phyloP scores from a whole-genome alignment of 2,888 invertebrate genomes.

The Acanthopleura granulata region DNA sequence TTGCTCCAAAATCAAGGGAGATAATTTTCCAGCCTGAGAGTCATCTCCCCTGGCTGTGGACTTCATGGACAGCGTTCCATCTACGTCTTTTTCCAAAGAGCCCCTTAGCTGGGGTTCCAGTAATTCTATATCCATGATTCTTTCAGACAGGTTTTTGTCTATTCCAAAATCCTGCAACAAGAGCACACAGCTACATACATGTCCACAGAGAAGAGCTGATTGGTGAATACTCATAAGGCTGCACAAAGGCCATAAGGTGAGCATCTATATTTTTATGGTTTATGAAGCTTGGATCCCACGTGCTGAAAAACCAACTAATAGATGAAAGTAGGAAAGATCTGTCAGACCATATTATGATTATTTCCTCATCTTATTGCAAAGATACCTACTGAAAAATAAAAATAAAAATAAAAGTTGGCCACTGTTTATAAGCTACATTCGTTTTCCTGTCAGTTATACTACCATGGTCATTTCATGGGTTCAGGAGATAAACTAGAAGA shows the following conservation, averaged over 20 bases:
- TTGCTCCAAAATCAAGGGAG: constrained; percentile 39
- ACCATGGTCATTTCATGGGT: too few species aligned
- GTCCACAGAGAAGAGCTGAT: background rate
- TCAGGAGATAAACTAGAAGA: too few species aligned
- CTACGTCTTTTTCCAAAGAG: constrained; percentile 59
- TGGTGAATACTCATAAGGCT: background rate
- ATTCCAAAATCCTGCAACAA: constrained; percentile 64
- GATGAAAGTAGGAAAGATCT: too few species aligned
- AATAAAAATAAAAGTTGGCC: too few species aligned
- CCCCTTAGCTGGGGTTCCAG: constrained; percentile 55
- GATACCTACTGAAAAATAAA: too few species aligned
- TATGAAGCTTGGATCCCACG: background rate
- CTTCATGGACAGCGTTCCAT: constrained; percentile 57
- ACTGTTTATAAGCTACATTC: too few species aligned
- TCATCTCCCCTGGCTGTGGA: constrained; percentile 58
- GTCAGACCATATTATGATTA: too few species aligned
- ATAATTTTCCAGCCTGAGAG: constrained; percentile 44
- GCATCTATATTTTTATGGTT: background rate
- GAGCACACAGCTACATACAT: background rate
- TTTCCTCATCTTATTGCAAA: too few species aligned
- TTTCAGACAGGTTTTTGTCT: constrained; percentile 65
- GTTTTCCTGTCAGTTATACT: too few species aligned
- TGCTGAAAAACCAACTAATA: constrained; percentile 28
- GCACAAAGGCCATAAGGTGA: background rate
- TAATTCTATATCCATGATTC: constrained; percentile 62